A percentile compares a stretch with the other conserved stretches of the same genome.
These are phyloP conservation scores for Drosophila paulistorum DNA, from an alignment of 1,140 invertebrate genomes.

Conservation along the genomic window DNA sequence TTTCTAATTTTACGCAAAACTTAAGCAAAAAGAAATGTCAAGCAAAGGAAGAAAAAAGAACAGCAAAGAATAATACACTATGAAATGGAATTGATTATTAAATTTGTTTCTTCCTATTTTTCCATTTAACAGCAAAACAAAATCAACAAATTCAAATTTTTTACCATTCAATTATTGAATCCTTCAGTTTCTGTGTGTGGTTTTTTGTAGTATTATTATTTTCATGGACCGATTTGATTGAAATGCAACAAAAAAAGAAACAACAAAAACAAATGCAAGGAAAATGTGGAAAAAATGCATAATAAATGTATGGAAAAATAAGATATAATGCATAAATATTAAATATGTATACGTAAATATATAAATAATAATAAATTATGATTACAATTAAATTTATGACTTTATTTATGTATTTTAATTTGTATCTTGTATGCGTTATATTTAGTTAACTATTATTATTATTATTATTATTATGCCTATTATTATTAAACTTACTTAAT, in stretches of 20 bases:
- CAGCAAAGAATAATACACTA: conserved; percentile 6
- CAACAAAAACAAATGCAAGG: conserved; percentile 10
- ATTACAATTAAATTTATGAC: conserved; percentile 64
- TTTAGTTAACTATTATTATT: conserved; percentile 76
- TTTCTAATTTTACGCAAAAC: conserved; percentile 78
- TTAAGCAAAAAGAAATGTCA: conserved; percentile 54
- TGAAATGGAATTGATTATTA: conserved; percentile 26
- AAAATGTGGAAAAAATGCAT: background rate
- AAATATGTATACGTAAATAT: conserved; percentile 64
- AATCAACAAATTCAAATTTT: conserved; percentile 16
- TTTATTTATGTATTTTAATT: conserved; percentile 79
- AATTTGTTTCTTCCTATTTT: conserved; percentile 19
- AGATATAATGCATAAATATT: conserved; percentile 48
- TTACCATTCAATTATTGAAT: conserved; percentile 50
- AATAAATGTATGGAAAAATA: conserved; percentile 42
- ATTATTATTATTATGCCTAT: conserved; percentile 28
- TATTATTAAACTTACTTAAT: conserved; percentile 78
- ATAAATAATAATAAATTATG: conserved; percentile 70
- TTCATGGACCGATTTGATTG: conserved; percentile 57
- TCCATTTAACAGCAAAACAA: conserved; percentile 9
- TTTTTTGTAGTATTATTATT: conserved; percentile 78
- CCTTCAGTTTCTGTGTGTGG: conserved; percentile 51
- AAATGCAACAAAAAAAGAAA: background rate
- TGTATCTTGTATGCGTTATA: conserved; percentile 78
- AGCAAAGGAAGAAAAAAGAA: conserved; percentile 27